A percentile compares a stretch with the other conserved stretches of the same genome.
These are phyloP conservation scores for Anhinga rufa DNA, from an alignment of 2,113 vertebrate genomes.

Conservation along the genomic window DNA sequence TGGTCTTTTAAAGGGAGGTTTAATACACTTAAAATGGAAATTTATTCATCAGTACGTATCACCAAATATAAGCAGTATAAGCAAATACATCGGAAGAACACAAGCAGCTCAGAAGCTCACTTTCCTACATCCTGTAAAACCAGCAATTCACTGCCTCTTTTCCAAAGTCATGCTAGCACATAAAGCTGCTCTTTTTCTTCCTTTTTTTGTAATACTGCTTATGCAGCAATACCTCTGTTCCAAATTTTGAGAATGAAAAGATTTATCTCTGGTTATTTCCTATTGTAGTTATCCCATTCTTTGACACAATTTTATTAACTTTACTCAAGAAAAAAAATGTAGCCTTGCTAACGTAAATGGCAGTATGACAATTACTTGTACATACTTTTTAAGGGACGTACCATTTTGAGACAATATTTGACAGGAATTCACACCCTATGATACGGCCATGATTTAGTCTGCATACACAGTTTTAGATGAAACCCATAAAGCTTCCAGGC, in stretches of 20 bases:
- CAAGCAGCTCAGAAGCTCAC: neutral
- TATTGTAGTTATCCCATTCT: neutral
- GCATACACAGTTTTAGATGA: neutral
- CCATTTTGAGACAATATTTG: neutral
- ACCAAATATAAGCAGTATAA: neutral
- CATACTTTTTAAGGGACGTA: accelerated
- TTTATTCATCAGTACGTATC: neutral
- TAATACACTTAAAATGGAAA: neutral
- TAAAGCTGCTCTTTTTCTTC: neutral
- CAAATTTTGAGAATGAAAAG: neutral
- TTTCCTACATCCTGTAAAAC: neutral
- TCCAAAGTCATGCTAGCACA: neutral
- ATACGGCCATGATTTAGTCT: neutral
- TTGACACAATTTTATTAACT: neutral
- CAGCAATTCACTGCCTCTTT: neutral
- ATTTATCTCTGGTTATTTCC: neutral
- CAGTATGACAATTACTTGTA: accelerated
- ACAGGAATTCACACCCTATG: neutral
- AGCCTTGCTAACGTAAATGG: neutral
- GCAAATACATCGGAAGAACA: neutral
- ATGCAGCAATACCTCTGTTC: neutral
- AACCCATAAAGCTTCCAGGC: neutral
- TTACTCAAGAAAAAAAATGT: neutral
- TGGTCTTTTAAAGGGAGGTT: neutral
- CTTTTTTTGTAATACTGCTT: neutral